phyloP scores from a whole-genome alignment of 2,797 vertebrate species.

The Oreochromis grahami region DNA sequence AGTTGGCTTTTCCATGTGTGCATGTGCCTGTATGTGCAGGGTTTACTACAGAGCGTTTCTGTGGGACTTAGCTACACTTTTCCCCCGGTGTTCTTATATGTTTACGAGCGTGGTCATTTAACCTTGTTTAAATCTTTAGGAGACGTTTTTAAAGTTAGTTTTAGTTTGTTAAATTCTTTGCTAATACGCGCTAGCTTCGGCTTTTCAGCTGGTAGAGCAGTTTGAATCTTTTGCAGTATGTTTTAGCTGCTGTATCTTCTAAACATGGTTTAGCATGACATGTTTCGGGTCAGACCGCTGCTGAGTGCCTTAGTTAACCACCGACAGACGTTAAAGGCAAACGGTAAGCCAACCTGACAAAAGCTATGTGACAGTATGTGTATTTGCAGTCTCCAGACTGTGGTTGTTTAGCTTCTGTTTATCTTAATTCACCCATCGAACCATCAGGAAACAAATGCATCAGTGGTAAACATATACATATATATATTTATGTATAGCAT shows the following conservation, averaged over 20 bases:
- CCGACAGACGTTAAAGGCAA: neutral
- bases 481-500: neutral
- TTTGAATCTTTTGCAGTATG: neutral
- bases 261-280: constrained; percentile 26
- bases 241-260: neutral
- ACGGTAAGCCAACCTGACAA: constrained; percentile 31
- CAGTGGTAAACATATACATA: neutral
- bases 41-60: neutral
- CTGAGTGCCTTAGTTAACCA: constrained; percentile 44
- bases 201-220: neutral
- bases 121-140: neutral
- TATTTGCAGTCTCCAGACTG: neutral
- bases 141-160: neutral
- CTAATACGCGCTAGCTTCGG: neutral
- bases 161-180: neutral
- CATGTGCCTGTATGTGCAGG: neutral
- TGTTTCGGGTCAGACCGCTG: constrained; percentile 38
- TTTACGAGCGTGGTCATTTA: neutral
- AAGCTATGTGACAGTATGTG: neutral
- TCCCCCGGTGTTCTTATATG: neutral
- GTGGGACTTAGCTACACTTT: neutral
- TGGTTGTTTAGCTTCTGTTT: neutral
- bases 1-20: constrained; percentile 56
- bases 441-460: neutral
- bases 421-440: neutral